Evolutionary conservation across 2,113 vertebrate species (phyloP), one percentile per base, ranked within the genome.

Genomic region (Thalassarche chlororhynchos): DNA sequence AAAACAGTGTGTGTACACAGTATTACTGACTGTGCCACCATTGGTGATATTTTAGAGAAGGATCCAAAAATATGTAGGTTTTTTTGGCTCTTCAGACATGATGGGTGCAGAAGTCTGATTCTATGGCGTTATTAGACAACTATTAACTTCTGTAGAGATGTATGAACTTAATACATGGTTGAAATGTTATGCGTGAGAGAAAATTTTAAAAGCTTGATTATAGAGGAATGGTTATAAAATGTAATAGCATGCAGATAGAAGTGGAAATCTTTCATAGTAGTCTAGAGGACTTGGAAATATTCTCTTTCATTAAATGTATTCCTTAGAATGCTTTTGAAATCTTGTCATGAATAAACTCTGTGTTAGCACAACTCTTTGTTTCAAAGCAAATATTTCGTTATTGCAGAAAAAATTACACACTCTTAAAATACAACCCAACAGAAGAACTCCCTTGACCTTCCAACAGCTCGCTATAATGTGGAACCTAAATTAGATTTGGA

Each of bases 271-370:
- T 81, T 80, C 58, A 66, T 24, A 70, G 55, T 64, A 66, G 69
- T 71, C 80, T 84, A 64, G 77, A 91, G 91, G 81, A 91, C 71
- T 94, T 94, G 61, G 69, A 87, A 94, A 64, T 84, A 32, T 3
- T 96, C n/a, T 84, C 54, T 84, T 94, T 76, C 69, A 84, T 95
- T 79, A 81, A 78, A 80, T 52, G n/a, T 62, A 47, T 96, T 95
- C 87, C 81, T 96, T 87, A 87, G 69, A 91, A 94, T 78, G 84
- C 80, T 84, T 94, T 96, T 93, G 87, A 93, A 93, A 79, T 91
- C 86, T 94, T 87, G 83, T 84, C 21, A 78, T 55, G 84, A 75
- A 66, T 96, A 95, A 96, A 75, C 78, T 89, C 49, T 60, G 47
- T 47, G 36, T 85, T 92, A 95, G 79, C 52, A 79, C 44, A 75